A percentile compares a stretch with the other conserved stretches of the same genome.
phyloP scores from a whole-genome alignment of 1,140 invertebrate genomes.

The Trachymyrmex septentrionalis region DNA sequence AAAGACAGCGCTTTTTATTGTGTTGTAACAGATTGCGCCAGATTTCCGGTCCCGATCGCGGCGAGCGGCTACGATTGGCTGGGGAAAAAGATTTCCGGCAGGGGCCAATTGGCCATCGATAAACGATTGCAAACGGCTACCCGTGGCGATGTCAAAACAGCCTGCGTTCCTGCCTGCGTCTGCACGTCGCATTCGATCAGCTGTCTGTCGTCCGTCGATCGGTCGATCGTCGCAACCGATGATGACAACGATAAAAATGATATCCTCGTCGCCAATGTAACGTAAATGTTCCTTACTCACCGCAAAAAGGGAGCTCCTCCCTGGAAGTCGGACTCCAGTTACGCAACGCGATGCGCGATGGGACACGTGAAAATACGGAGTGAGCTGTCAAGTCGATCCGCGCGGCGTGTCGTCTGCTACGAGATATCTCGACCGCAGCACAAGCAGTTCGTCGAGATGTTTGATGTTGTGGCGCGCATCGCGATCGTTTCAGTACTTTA shows the following conservation, averaged over 20 bases:
- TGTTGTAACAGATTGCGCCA: constrained; percentile 75
- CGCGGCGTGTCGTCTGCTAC: constrained; percentile 79
- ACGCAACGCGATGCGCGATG: constrained; percentile 80
- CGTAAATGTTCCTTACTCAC: constrained; percentile 72
- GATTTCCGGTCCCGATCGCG: constrained; percentile 65
- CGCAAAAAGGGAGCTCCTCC: constrained; percentile 82
- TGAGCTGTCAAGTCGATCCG: constrained; percentile 81
- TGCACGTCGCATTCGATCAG: constrained; percentile 2
- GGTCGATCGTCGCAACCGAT: background rate
- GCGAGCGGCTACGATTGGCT: constrained; percentile 69
- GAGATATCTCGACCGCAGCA: constrained; percentile 59
- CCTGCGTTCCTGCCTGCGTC: constrained; percentile 5
- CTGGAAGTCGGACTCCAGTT: constrained; percentile 79
- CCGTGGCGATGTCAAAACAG: constrained; percentile 56
- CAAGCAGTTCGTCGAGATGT: background rate
- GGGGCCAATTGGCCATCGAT: constrained; percentile 75
- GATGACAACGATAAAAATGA: background rate
- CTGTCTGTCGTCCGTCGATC: background rate
- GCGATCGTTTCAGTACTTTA: background rate
- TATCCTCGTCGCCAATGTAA: background rate
- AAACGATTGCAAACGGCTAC: constrained; percentile 48
- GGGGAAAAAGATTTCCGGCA: constrained; percentile 44
- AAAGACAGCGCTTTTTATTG: constrained; percentile 43
- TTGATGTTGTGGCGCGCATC: constrained; percentile 6
- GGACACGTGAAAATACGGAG: constrained; percentile 81